Base-by-base conservation (phyloP, 2,888 invertebrate species). In the Machimus rusticus region DNA sequence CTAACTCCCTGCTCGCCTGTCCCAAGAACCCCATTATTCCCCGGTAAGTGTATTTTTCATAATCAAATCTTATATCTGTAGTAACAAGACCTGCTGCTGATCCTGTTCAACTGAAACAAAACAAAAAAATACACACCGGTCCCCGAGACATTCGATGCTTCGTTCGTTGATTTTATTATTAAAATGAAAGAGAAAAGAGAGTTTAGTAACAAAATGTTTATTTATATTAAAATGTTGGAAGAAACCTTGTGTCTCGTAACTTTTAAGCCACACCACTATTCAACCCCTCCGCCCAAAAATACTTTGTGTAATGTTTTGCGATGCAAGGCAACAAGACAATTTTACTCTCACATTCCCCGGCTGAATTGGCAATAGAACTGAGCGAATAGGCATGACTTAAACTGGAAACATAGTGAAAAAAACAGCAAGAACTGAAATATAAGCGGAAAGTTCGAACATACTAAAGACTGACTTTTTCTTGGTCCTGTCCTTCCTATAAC, bases 141-240 rank as follows among this genome's bases (percentile, higher is more conserved):
- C 39, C 55, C 19, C 34, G 19, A 66, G 39, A 84, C 66, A 84
- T 19, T 37, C 37, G 34, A 46, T 74, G 84, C 39, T 84, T 84
- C 84, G 57, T 84, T 84, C 66, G 84, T 84, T 84, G 84, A 66
- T 84, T 84, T 34, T 84, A 66, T 31, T 84, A 84, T 84, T 84
- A 84, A 79, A 82, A 46, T 12, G 43, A 16, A 46, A 1, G 16
- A 46, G 14, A 16, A 84, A 84, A 84, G 39, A 84, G 43, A 84
- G 28, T 84, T 84, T 84, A 84, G 84, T 66, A 66, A 84, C 84
- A 82, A 82, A 77, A 84, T 66, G 66, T 84, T 84, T 84, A 84
- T 84, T 84, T 84, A 84, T 84, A 84, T 66, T 84, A 55, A 81
- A 81, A 84, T 84, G 84, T 84, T 84, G 84, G 84, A 84, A 81